Evolutionary conservation across 2,113 vertebrate species (phyloP), one percentile per base, ranked within the genome.

Genomic region (Sinocyclocheilus rhinocerous): DNA sequence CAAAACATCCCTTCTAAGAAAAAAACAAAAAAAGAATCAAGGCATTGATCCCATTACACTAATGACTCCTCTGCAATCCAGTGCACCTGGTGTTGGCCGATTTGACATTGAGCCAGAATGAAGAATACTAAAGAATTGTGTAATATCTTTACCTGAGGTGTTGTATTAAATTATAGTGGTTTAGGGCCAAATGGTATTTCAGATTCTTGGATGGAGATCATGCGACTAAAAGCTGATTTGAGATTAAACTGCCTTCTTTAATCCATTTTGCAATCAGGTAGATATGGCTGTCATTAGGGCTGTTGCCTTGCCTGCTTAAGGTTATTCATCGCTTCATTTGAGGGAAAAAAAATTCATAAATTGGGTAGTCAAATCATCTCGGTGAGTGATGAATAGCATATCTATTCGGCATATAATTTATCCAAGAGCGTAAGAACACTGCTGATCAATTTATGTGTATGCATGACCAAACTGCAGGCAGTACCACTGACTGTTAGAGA

Each of bases 41-140:
- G n/a, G 39, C 75, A 84, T 70, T 33, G 69, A 89, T 84, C 84
- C 76, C 86, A 85, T 87, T 84, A 89, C 20, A 26, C 67, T 86
- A 86, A 87, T 81, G 42, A 76, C 80, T 29, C 42, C 18, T 77
- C 61, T 76, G 61, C 85, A 78, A 59, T 69, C 50, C 69, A n/a
- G 42, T 15, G n/a, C 20, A 76, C 78, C 52, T 67, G 59, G 42
- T 77, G 75, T 76, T 80, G 73, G 48, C 8, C 1, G 3, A 69
- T 86, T 57, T 86, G 67, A 81, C 24, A 57, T 8, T 13, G 9
- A 69, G 87, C 83, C 87, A 85, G 63, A 70, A n/a, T 76, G 24
- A 86, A 88, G 67, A 83, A 70, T 73, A 84, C 73, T 83, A 76
- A 57, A 55, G 85, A 83, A 75, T 83, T 70, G 52, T 39, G 48